phyloP scores from a whole-genome alignment of 2,113 vertebrate genomes.

The Orycteropus afer region DNA sequence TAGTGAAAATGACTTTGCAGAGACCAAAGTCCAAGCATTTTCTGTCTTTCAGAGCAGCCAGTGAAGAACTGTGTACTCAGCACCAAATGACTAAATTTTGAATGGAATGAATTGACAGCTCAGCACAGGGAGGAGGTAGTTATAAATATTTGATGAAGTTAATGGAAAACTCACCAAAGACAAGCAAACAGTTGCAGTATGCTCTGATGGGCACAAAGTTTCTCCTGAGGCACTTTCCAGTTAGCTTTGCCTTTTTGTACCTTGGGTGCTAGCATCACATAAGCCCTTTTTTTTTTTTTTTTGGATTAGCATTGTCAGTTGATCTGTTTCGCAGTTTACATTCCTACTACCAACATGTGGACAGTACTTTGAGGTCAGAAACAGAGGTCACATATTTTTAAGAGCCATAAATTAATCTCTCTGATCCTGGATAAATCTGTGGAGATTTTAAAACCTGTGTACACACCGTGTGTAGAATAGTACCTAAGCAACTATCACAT shows the following conservation, averaged over 20 bases:
- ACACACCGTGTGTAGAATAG: neutral
- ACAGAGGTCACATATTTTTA: neutral
- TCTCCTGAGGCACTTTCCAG: neutral
- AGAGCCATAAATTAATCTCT: neutral
- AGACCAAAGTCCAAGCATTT: neutral
- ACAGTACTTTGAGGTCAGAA: slow-evolving; percentile 30
- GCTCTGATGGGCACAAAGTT: neutral
- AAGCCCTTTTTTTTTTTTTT: neutral
- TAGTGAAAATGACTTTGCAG: neutral
- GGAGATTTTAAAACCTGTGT: slow-evolving; percentile 38
- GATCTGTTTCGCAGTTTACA: slow-evolving; percentile 17
- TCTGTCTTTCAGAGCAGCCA: neutral
- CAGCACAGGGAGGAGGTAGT: neutral
- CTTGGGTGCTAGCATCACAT: neutral
- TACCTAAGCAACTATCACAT: slow-evolving; percentile 41
- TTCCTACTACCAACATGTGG: neutral
- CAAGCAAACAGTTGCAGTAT: neutral
- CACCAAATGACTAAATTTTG: neutral
- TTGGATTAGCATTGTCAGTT: neutral
- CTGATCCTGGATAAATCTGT: neutral
- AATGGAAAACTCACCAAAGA: slow-evolving; percentile 9
- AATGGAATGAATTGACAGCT: neutral
- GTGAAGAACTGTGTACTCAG: neutral
- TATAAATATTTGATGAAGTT: neutral
- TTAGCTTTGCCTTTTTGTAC: neutral